Evolutionary conservation across 2,797 vertebrate species (phyloP).

Genomic region (Tapera naevia): DNA sequence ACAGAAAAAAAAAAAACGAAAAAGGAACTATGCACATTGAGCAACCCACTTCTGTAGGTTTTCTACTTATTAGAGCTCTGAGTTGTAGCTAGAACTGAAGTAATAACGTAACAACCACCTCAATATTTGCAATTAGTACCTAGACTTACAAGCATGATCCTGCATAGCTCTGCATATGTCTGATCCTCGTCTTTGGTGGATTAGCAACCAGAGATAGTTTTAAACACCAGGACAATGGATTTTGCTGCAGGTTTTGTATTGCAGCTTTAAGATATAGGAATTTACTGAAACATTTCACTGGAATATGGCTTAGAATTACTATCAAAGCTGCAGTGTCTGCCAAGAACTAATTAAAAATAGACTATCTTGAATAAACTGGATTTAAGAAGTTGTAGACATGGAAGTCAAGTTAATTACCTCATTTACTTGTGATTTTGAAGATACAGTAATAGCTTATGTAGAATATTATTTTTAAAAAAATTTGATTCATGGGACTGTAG

Average conservation of each 20-base stretch:
- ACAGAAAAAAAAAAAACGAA: background rate
- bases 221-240: background rate
- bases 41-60: background rate
- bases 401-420: constrained; percentile 38
- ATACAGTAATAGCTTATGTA: background rate
- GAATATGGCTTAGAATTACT: constrained; percentile 34
- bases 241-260: constrained; percentile 33
- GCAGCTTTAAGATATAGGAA: background rate
- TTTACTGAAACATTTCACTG: constrained; percentile 9
- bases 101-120: background rate
- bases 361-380: background rate
- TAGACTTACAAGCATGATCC: background rate
- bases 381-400: background rate
- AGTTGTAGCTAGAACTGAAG: background rate
- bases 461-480: background rate
- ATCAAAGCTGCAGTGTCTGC: constrained; percentile 19
- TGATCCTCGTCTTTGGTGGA: background rate
- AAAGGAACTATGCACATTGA: background rate
- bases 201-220: background rate
- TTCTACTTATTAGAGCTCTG: background rate
- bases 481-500: background rate
- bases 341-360: constrained; percentile 68
- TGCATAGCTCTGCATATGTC: background rate
- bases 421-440: constrained; percentile 18
- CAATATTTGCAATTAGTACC: background rate